Conservation (phyloP, 2,113 vertebrate species). For the Alligator sinensis region DNA sequence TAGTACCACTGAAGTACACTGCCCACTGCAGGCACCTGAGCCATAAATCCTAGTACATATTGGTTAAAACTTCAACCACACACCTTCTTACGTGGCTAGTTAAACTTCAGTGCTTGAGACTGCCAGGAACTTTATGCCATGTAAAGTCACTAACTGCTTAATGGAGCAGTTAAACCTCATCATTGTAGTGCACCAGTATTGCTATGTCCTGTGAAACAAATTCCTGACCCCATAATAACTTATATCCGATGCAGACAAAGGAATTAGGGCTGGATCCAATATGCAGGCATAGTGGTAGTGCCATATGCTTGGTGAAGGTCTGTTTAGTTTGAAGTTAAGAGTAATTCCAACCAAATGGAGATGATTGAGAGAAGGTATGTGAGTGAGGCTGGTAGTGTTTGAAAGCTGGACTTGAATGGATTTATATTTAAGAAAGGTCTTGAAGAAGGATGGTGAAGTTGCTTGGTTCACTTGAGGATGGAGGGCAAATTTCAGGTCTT, state of each 20-base stretch:
- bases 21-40: neutral
- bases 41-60: neutral
- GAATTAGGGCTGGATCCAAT: neutral
- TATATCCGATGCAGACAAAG: too few species aligned
- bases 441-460: conserved; percentile 7
- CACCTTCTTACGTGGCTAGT: conserved; percentile 1
- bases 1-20: neutral
- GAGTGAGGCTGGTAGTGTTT: neutral
- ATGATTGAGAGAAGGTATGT: conserved; percentile 14
- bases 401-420: conserved; percentile 38
- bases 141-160: neutral
- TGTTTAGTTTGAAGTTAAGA: conserved; percentile 27
- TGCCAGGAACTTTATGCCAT: neutral
- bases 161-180: neutral
- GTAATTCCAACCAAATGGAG: conserved; percentile 26
- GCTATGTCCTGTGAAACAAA: conserved; percentile 17
- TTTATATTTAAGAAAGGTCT: conserved; percentile 36
- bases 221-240: neutral
- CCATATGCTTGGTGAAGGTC: neutral
- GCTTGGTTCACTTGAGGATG: neutral
- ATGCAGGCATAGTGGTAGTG: neutral
- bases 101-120: neutral
- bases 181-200: conserved; percentile 15
- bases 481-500: neutral
- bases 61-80: neutral